Evolutionary conservation across 2,888 invertebrate genomes (phyloP).

Genomic region (Sisyra terminalis): DNA sequence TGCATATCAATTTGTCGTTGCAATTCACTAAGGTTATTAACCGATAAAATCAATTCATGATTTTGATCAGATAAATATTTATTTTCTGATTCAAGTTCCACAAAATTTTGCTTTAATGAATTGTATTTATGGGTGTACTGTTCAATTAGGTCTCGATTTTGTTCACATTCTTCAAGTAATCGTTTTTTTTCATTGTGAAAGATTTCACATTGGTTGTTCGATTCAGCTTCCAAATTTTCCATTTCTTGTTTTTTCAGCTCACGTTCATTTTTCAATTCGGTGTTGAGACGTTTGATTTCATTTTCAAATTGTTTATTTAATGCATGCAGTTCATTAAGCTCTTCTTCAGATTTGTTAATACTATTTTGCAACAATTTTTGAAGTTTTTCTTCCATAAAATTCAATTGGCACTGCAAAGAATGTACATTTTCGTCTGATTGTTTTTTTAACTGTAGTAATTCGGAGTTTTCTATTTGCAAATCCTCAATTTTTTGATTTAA

Average conservation of each 20-base stretch:
- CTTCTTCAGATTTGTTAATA: constrained; percentile 16
- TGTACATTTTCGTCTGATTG: constrained; percentile 34
- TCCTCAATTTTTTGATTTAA: constrained; percentile 40
- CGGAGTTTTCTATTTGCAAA: constrained; percentile 36
- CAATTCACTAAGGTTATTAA: neutral
- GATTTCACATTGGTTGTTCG: constrained; percentile 26
- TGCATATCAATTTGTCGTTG: neutral
- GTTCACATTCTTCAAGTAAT: constrained; percentile 22
- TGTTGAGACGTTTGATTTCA: constrained; percentile 29
- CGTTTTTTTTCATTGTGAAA: constrained; percentile 22
- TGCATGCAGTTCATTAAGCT: constrained; percentile 14
- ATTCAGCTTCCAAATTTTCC: constrained; percentile 32
- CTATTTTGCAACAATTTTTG: constrained; percentile 15
- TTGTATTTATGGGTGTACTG: constrained; percentile 7
- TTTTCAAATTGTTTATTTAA: constrained; percentile 30
- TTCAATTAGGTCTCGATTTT: constrained; percentile 12
- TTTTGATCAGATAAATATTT: constrained; percentile 1
- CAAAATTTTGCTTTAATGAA: neutral
- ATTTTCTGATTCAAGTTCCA: constrained; percentile 1
- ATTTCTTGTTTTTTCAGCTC: constrained; percentile 27
- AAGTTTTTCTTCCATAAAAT: constrained; percentile 20
- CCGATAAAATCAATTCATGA: neutral
- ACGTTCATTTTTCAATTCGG: constrained; percentile 26
- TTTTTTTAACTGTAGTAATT: constrained; percentile 35
- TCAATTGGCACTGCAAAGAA: constrained; percentile 28